phyloP scores from a whole-genome alignment of 2,888 invertebrate genomes.

The Dromius quadrimaculatus region DNA sequence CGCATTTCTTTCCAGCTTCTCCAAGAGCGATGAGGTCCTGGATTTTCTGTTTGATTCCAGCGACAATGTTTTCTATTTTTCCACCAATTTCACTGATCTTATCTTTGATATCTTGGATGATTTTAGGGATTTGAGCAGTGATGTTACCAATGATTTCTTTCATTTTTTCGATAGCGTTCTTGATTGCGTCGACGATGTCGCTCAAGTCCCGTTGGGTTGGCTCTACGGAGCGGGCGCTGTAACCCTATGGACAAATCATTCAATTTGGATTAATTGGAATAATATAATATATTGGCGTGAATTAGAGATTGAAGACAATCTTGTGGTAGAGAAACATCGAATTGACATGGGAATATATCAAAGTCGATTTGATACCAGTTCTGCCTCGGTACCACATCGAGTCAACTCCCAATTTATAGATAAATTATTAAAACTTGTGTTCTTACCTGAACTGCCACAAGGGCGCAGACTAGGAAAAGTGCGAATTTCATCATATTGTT shows the following conservation, averaged over 20 bases:
- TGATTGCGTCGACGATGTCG: constrained; percentile 12
- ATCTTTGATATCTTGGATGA: constrained; percentile 26
- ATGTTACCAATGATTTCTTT: neutral
- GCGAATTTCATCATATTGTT: constrained; percentile 42
- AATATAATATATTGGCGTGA: neutral
- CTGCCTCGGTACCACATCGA: no score
- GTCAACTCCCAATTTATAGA: no score
- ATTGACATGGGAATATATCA: no score
- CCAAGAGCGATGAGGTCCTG: neutral
- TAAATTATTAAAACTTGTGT: no score
- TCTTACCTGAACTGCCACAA: constrained; percentile 42
- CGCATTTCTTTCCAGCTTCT: neutral
- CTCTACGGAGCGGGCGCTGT: constrained; percentile 21
- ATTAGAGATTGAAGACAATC: neutral
- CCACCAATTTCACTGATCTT: constrained; percentile 5
- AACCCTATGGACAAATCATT: no score
- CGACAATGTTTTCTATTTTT: neutral
- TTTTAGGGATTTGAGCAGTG: neutral
- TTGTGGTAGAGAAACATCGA: no score
- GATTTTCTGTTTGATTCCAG: constrained; percentile 6
- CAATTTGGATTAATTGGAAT: no score
- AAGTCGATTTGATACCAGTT: no score
- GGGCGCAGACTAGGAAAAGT: constrained; percentile 34
- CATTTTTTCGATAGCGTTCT: neutral
- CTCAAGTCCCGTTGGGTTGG: neutral